Evolutionary conservation across 2,797 vertebrate genomes (phyloP).

Genomic region (Myioborus miniatus): DNA sequence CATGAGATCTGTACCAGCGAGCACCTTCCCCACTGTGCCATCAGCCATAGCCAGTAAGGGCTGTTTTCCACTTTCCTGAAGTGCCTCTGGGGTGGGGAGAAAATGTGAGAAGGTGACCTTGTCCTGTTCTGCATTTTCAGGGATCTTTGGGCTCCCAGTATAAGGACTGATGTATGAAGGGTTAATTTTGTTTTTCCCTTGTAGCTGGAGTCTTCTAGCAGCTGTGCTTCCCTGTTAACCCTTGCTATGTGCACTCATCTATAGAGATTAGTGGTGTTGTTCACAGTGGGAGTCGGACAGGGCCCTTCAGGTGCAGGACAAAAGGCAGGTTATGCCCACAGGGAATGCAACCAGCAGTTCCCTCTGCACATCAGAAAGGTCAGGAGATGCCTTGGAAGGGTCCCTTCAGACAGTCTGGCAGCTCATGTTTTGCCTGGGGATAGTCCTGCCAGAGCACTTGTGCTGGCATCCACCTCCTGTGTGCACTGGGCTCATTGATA

Average conservation of each 20-base stretch:
- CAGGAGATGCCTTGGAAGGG: neutral
- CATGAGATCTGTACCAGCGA: neutral
- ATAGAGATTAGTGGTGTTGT: neutral
- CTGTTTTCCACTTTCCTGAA: neutral
- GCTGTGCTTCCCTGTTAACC: neutral
- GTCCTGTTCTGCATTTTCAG: neutral
- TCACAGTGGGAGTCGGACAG: neutral
- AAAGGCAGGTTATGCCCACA: neutral
- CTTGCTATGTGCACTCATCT: neutral
- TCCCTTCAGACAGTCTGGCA: neutral
- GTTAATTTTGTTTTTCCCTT: neutral
- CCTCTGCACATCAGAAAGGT: neutral
- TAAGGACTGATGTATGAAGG: neutral
- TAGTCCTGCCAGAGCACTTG: accelerated
- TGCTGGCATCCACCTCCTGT: neutral
- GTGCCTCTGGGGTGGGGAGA: neutral
- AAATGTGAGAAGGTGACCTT: neutral
- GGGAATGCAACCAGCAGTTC: neutral
- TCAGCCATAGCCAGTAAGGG: neutral
- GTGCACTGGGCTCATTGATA: neutral
- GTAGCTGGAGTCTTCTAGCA: neutral
- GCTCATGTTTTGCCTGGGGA: accelerated
- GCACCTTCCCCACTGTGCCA: neutral
- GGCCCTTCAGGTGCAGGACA: neutral
- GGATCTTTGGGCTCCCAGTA: neutral